These are phyloP conservation scores for Drosophila mettleri DNA, from an alignment of 2,888 invertebrate genomes.

Conservation along the genomic window DNA sequence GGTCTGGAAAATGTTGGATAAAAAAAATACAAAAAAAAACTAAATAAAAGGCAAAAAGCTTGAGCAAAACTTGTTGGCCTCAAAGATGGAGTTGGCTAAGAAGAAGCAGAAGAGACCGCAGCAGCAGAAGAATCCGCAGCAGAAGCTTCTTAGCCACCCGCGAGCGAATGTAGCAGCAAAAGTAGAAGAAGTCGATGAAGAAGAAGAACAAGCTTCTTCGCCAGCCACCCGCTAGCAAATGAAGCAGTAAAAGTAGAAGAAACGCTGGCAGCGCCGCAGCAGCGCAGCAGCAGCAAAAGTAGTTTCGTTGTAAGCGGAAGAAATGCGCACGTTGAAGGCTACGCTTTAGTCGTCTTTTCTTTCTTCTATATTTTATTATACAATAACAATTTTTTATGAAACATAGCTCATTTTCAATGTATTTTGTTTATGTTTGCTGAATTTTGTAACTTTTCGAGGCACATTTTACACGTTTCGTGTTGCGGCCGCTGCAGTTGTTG, in stretches of 20 bases:
- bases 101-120: slow-evolving; percentile 18
- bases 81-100: slow-evolving; percentile 59
- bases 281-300: slow-evolving; percentile 16
- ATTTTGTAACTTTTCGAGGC: slow-evolving; percentile 67
- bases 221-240: slow-evolving; percentile 49
- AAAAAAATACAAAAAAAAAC: slow-evolving; percentile 1
- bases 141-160: slow-evolving; percentile 61
- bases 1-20: slow-evolving; percentile 68
- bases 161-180: slow-evolving; percentile 29
- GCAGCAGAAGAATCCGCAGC: slow-evolving; percentile 20
- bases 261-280: slow-evolving; percentile 6
- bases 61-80: slow-evolving; percentile 71
- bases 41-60: slow-evolving; percentile 36
- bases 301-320: slow-evolving; percentile 57
- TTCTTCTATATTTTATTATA: slow-evolving; percentile 6
- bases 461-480: slow-evolving; percentile 69
- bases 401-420: slow-evolving; percentile 11
- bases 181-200: slow-evolving; percentile 18
- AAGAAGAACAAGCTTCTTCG: slow-evolving; percentile 53
- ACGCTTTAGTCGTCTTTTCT: neutral
- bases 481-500: slow-evolving; percentile 42
- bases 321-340: slow-evolving; percentile 52
- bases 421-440: slow-evolving; percentile 71
- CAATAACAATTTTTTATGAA: slow-evolving; percentile 3
- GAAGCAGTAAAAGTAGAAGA: slow-evolving; percentile 16